Evolutionary conservation across 2,113 vertebrate species (phyloP).

Genomic region (Narcine bancroftii): DNA sequence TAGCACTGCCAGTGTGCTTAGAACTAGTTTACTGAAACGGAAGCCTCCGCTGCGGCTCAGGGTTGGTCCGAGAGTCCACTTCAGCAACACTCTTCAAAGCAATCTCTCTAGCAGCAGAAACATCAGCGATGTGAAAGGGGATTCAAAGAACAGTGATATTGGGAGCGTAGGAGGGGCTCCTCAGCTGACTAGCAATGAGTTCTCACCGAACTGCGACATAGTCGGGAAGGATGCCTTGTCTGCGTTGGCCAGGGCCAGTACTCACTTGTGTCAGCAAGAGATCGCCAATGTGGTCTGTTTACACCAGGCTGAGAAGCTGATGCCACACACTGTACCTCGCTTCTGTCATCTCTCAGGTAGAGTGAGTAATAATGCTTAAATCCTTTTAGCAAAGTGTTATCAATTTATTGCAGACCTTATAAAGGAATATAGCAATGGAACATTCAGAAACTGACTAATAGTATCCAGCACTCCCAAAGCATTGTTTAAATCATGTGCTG

Average conservation of each 20-base stretch:
- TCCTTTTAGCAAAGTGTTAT: background rate
- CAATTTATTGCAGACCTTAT: background rate
- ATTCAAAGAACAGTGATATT: conserved; percentile 72
- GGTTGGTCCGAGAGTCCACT: conserved; percentile 46
- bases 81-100: conserved; percentile 42
- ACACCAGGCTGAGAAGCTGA: conserved; percentile 80
- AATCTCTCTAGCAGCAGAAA: conserved; percentile 76
- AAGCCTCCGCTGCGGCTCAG: conserved; percentile 50
- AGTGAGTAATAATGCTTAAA: conserved; percentile 33
- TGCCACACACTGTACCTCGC: conserved; percentile 77
- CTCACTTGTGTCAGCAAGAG: conserved; percentile 85
- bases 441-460: background rate
- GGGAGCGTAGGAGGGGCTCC: conserved; percentile 89
- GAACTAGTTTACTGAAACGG: conserved; percentile 58
- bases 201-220: conserved; percentile 86
- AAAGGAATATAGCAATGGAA: background rate
- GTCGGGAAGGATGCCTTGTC: conserved; percentile 85
- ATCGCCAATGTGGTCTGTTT: conserved; percentile 86
- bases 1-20: conserved; percentile 45
- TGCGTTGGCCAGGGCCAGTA: conserved; percentile 77
- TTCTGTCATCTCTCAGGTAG: conserved; percentile 80
- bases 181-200: conserved; percentile 70
- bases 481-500: background rate
- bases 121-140: conserved; percentile 58
- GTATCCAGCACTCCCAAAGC: background rate